Evolutionary conservation across 2,113 vertebrate genomes (phyloP).

Genomic region (Ornithorhynchus anatinus): DNA sequence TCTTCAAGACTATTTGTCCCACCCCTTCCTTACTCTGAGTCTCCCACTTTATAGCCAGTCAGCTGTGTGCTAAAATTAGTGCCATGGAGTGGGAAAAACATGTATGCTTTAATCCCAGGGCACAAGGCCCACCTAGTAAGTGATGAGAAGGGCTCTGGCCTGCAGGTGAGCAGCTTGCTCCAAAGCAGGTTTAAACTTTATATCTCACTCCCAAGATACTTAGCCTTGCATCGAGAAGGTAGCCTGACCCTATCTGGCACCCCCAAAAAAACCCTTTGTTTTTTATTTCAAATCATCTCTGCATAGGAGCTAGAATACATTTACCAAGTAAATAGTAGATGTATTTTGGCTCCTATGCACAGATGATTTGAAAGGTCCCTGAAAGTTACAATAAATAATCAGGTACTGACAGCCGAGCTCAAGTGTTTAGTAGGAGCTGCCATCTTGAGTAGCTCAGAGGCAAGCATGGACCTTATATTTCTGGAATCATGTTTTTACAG

Average conservation of each 20-base stretch:
- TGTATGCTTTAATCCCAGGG: too few species aligned
- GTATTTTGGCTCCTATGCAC: too few species aligned
- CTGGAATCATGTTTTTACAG: neutral
- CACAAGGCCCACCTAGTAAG: too few species aligned
- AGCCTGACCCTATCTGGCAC: neutral
- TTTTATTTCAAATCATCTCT: neutral
- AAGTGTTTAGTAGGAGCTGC: neutral
- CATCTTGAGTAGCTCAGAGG: neutral
- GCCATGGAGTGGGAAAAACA: too few species aligned
- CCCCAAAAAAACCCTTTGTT: neutral
- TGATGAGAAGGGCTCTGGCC: too few species aligned
- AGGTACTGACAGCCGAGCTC: neutral
- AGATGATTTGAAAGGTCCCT: neutral
- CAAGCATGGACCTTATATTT: neutral
- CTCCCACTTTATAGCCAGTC: too few species aligned
- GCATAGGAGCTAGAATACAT: neutral
- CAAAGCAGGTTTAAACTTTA: neutral
- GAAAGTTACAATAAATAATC: neutral
- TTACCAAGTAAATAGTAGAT: constrained; percentile 4
- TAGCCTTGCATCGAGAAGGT: neutral
- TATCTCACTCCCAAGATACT: too few species aligned
- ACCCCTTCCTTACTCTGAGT: too few species aligned
- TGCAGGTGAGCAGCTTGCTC: neutral
- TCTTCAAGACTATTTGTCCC: too few species aligned
- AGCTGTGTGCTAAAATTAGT: too few species aligned